phyloP scores from a whole-genome alignment of 2,888 invertebrate species.

The Lissonota sp. region DNA sequence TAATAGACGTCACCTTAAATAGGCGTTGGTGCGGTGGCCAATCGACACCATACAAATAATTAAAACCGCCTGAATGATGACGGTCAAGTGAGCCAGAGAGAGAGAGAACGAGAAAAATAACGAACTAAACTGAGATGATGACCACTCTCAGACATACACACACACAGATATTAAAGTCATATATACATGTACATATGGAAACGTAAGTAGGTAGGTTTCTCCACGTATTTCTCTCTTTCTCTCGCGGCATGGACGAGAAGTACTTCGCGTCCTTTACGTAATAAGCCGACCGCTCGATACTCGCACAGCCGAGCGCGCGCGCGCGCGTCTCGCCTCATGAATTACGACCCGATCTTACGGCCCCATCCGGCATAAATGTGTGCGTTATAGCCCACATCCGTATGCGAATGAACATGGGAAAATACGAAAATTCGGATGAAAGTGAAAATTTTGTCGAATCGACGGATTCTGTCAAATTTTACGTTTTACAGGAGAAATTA shows the following conservation, averaged over 20 bases:
- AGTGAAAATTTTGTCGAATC: neutral
- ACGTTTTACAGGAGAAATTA: neutral
- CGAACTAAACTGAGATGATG: constrained; percentile 35
- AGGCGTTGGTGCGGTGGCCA: too few relatives aligned
- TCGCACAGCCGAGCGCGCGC: constrained; percentile 34
- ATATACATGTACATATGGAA: constrained; percentile 30
- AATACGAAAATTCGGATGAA: constrained; percentile 7
- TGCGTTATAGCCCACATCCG: too few relatives aligned
- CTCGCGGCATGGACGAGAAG: constrained; percentile 49
- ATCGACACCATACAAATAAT: too few relatives aligned
- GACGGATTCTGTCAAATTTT: neutral
- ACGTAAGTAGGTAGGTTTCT: constrained; percentile 60
- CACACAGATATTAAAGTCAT: too few relatives aligned
- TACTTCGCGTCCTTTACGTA: constrained; percentile 69
- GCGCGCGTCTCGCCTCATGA: constrained; percentile 41
- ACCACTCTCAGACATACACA: too few relatives aligned
- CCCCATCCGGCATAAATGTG: constrained; percentile 20
- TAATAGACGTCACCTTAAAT: too few relatives aligned
- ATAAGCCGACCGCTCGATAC: constrained; percentile 59
- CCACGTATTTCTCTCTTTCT: constrained; percentile 43
- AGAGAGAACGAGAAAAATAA: constrained; percentile 6
- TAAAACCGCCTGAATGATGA: neutral
- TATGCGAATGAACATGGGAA: neutral
- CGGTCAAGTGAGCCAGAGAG: constrained; percentile 3
- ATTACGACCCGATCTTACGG: constrained; percentile 50